Percentiles rank a stretch among this genome's conserved stretches.
These are phyloP conservation scores for Ptilodon capucinus DNA, from an alignment of 2,888 invertebrate species.

Conservation along the genomic window DNA sequence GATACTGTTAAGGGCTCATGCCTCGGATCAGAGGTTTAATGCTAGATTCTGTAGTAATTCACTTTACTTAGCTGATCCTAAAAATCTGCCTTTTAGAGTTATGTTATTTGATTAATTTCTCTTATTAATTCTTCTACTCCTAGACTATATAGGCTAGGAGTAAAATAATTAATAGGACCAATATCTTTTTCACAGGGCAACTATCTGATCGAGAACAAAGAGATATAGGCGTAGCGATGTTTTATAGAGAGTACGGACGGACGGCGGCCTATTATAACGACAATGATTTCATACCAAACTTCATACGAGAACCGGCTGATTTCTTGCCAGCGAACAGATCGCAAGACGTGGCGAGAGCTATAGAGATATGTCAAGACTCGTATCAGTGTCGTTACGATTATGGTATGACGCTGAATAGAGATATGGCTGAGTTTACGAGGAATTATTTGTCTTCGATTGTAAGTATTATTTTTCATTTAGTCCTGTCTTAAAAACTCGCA, in stretches of 20 bases:
- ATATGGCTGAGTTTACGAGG: conserved; percentile 93
- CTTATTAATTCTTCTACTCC: too few relatives aligned
- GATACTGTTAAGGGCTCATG: too few relatives aligned
- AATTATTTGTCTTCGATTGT: conserved; percentile 88
- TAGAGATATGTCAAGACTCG: conserved; percentile 89
- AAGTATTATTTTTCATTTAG: too few relatives aligned
- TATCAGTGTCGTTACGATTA: conserved; percentile 95
- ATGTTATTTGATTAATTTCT: too few relatives aligned
- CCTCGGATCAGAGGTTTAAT: too few relatives aligned
- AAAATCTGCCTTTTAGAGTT: too few relatives aligned
- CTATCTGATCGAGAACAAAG: conserved; percentile 89
- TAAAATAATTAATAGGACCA: too few relatives aligned
- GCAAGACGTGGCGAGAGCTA: conserved; percentile 84
- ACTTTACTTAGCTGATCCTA: too few relatives aligned
- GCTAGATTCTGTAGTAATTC: too few relatives aligned
- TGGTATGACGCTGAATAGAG: conserved; percentile 91
- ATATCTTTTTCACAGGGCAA: conserved; percentile 83
- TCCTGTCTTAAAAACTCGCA: too few relatives aligned
- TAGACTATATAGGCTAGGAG: too few relatives aligned
- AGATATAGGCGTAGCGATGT: conserved; percentile 89
- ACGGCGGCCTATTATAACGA: conserved; percentile 93
- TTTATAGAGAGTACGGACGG: conserved; percentile 89
- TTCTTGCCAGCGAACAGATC: conserved; percentile 89
- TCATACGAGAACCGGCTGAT: conserved; percentile 85
- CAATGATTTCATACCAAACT: conserved; percentile 89